Percentiles rank a stretch among this genome's conserved stretches.
These are phyloP conservation scores for Callitettix versicolor DNA, from an alignment of 1,140 invertebrate genomes.

Conservation along the genomic window DNA sequence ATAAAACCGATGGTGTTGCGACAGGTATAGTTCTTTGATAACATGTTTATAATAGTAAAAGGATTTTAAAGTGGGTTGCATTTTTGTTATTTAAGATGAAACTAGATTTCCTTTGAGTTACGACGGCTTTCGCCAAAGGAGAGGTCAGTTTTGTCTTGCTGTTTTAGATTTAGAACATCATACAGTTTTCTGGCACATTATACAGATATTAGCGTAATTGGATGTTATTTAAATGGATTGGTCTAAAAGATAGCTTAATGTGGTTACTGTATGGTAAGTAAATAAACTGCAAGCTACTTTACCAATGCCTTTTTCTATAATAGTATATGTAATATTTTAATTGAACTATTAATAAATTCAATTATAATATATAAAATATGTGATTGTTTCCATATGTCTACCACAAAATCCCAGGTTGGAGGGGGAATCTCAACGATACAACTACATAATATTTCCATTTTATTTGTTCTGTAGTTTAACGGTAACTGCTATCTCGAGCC, in stretches of 20 bases:
- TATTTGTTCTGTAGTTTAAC: too few relatives aligned
- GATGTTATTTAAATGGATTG: slow-evolving; percentile 4
- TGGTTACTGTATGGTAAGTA: not conserved
- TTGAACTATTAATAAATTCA: slow-evolving; percentile 2
- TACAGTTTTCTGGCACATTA: slow-evolving; percentile 1
- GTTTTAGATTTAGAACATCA: slow-evolving; percentile 7
- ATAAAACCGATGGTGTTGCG: not conserved
- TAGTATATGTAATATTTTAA: slow-evolving; percentile 7
- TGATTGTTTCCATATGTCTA: not conserved
- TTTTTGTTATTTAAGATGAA: slow-evolving; percentile 6
- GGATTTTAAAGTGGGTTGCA: slow-evolving; percentile 12
- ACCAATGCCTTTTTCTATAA: slow-evolving; percentile 10
- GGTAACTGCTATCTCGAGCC: too few relatives aligned
- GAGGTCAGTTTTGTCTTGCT: not conserved
- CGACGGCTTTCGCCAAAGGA: too few relatives aligned
- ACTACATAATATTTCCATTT: too few relatives aligned
- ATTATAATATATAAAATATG: slow-evolving; percentile 1
- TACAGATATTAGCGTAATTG: not conserved
- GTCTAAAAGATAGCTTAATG: slow-evolving; percentile 4
- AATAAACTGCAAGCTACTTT: slow-evolving; percentile 12
- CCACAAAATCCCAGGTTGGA: too few relatives aligned
- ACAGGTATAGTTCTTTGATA: slow-evolving; percentile 8
- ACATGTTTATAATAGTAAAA: slow-evolving; percentile 5
- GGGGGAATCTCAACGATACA: too few relatives aligned
- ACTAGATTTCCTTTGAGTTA: not conserved